Evolutionary conservation across 1,140 invertebrate species (phyloP), one percentile per base, ranked within the genome.

Genomic region (Drosophila sp.): DNA sequence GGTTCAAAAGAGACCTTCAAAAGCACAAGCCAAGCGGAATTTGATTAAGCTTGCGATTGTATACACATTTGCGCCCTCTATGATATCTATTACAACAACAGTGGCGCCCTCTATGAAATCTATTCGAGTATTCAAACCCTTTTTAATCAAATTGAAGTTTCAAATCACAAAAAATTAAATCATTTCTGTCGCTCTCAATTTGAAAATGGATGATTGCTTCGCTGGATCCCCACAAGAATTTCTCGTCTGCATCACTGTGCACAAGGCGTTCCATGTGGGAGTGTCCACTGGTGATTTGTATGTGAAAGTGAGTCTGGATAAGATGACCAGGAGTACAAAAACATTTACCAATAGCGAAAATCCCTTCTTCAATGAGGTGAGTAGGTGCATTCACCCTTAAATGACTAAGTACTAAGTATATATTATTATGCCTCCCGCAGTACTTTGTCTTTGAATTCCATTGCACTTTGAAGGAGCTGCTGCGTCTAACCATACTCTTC

Each of bases 401-500:
- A 17, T 17, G 17, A 17, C 17, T 17, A 17, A 17, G 17, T 17
- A 17, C 17, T 17, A 17, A 17, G 17, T 17, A 17, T 17, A 17
- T 17, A 17, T 17, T 17, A 17, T 17, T 17, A 17, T 17, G 17
- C 17, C 17, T 17, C 17, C 17, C 17, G 17, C 17, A 2, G 95
- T 96, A 95, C 90, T 96, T 96, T 90, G 95, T 95, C 0, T 96
- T 95, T 87, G 95, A 96, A 79, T 94, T 95, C 68, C 93, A 94
- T 70, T 94, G 94, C 90, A 91, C 90, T 6, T 70, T 93, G 1
- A 72, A 90, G 1, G 86, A 92, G 90, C 93, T 90, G 69, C 92
- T 93, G 8, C 91, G 93, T 2, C 77, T 91, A 33, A 91, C 91
- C 17, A 90, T 93, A 4, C 80, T 76, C 32, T 90, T 93, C 58